Evolutionary conservation across 2,888 invertebrate genomes (phyloP), one percentile per base, ranked within the genome.

Genomic region (Drosophila atripex): DNA sequence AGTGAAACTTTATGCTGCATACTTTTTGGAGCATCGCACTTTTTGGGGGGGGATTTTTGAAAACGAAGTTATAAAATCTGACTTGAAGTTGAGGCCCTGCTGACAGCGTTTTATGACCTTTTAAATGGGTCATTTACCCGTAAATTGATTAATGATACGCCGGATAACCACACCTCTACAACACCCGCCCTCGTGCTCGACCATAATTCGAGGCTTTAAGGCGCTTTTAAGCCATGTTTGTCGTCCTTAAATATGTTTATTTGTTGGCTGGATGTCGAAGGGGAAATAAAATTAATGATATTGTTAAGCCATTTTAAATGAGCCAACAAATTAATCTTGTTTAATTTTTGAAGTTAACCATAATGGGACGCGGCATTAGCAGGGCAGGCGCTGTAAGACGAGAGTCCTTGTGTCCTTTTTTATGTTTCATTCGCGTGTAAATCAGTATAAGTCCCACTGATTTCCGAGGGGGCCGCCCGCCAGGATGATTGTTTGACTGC

Each of bases 281-380:
- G 38, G 35, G 16, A 25, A 39, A 72, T 64, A 47, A 77, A 75
- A 83, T 83, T 86, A 86, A 86, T 83, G 83, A 77, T 64, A 59
- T 60, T 73, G 60, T 59, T 68, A 30, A 83, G 66, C 28, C 78
- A 66, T 69, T 70, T 71, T 71, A 71, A 71, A 75, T 76, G 73
- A 38, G 52, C 73, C 73, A 71, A 75, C 84, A 86, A 73, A 83
- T 86, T 86, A 80, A 83, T 83, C 83, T 84, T 78, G 57, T 69
- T 66, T 77, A 73, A 70, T 70, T 74, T 75, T 59, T 58, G 47
- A 52, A 66, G 50, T 38, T 45, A 30, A 50, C 30, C 69, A 60
- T 60, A 68, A 70, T 70, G 70, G 39, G 14, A 21, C 5, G 1
- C 4, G 45, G 45, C 54, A 70, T 70, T 70, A 70, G 70, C 43